phyloP scores from a whole-genome alignment of 2,113 vertebrate species.

The Aspiorhynchus laticeps region DNA sequence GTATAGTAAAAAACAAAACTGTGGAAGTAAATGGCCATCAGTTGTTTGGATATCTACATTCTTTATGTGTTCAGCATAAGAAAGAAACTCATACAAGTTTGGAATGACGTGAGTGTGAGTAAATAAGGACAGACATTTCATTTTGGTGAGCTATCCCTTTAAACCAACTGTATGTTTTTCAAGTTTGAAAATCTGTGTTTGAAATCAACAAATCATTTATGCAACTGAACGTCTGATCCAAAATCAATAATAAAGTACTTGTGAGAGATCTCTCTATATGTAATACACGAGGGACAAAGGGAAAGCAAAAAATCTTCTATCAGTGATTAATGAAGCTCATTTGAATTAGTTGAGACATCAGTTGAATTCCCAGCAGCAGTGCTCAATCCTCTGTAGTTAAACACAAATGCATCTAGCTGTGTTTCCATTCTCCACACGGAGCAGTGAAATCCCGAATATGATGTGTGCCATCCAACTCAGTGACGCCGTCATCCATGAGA shows the following conservation, averaged over 20 bases:
- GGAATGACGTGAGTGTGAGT: too few relatives aligned
- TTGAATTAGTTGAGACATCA: not conserved
- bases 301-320: not conserved
- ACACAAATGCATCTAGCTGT: not conserved
- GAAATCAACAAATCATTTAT: not conserved
- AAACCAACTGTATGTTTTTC: not conserved
- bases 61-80: not conserved
- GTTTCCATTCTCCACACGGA: not conserved
- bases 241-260: not conserved
- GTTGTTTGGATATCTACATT: not conserved
- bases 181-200: not conserved
- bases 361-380: not conserved
- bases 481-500: conserved; percentile 36
- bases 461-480: conserved; percentile 17
- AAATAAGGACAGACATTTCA: not conserved
- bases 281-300: not conserved
- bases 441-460: conserved; percentile 5
- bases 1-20: too few relatives aligned
- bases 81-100: not conserved
- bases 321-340: not conserved
- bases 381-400: conserved; percentile 6
- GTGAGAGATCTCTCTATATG: not conserved
- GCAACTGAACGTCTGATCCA: not conserved
- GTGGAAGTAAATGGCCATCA: too few relatives aligned
- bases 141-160: not conserved